A percentile compares a stretch with the other conserved stretches of the same genome.
These are phyloP conservation scores for Atrichornis clamosus DNA, from an alignment of 2,113 vertebrate genomes.

Conservation along the genomic window DNA sequence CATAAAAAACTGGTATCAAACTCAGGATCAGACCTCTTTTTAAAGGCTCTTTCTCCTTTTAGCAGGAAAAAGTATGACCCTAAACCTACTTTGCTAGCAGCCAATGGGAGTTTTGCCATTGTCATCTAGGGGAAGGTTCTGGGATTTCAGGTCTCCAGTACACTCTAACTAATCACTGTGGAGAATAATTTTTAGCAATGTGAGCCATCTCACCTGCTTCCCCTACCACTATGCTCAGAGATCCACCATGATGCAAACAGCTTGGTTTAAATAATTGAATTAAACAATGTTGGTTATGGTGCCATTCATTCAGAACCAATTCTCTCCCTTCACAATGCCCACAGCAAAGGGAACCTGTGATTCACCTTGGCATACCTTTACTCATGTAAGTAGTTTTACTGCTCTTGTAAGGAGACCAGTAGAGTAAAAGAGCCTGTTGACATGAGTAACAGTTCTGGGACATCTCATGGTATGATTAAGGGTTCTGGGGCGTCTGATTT, in stretches of 20 bases:
- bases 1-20: background rate
- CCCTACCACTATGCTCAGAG: background rate
- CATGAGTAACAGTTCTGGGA: background rate
- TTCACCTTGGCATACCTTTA: background rate
- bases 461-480: background rate
- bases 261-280: background rate
- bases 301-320: background rate
- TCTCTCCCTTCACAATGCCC: background rate
- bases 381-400: background rate
- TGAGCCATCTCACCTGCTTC: background rate
- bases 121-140: background rate
- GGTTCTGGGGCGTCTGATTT: background rate
- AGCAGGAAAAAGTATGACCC: background rate
- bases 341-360: background rate
- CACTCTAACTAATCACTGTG: background rate
- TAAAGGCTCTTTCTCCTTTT: background rate
- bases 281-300: background rate
- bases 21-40: background rate
- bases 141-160: background rate
- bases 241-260: background rate
- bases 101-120: conserved; percentile 37
- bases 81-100: background rate
- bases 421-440: background rate
- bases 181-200: background rate
- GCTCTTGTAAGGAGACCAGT: background rate